Conservation (phyloP, 2,888 invertebrate genomes). For the Diplolepis rosae region DNA sequence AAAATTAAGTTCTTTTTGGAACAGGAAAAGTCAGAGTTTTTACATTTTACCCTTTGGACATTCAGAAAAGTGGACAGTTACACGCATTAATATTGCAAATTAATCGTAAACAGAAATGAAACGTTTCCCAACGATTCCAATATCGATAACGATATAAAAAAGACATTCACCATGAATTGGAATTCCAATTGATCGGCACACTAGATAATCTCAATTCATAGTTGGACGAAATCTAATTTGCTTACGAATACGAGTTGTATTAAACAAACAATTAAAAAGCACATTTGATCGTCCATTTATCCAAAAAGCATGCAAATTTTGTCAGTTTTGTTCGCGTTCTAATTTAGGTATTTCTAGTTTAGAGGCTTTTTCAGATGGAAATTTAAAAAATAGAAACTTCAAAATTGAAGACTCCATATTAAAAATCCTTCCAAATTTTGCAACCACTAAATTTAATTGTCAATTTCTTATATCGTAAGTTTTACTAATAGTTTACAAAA, state of each 20-base stretch:
- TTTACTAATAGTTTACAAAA: no score
- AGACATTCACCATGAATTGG: not conserved
- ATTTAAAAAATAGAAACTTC: no score
- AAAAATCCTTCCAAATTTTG: no score
- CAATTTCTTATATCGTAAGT: no score
- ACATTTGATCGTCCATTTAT: not conserved
- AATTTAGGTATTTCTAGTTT: no score
- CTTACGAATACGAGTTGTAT: not conserved
- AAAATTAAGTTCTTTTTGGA: not conserved
- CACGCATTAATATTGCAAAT: not conserved
- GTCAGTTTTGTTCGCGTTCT: no score
- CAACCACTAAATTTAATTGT: no score
- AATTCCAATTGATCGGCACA: not conserved
- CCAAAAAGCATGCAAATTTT: not conserved
- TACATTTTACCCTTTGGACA: not conserved
- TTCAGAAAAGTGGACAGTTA: not conserved
- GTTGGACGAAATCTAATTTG: not conserved
- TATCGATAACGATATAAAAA: conserved; percentile 7
- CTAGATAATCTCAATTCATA: not conserved
- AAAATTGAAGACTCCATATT: no score
- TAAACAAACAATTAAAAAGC: not conserved
- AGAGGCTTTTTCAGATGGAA: no score
- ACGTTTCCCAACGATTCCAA: conserved; percentile 6
- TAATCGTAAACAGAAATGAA: not conserved
- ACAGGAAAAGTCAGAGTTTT: not conserved